Conservation (phyloP, 2,888 invertebrate genomes). For the Tigriopus californicus region DNA sequence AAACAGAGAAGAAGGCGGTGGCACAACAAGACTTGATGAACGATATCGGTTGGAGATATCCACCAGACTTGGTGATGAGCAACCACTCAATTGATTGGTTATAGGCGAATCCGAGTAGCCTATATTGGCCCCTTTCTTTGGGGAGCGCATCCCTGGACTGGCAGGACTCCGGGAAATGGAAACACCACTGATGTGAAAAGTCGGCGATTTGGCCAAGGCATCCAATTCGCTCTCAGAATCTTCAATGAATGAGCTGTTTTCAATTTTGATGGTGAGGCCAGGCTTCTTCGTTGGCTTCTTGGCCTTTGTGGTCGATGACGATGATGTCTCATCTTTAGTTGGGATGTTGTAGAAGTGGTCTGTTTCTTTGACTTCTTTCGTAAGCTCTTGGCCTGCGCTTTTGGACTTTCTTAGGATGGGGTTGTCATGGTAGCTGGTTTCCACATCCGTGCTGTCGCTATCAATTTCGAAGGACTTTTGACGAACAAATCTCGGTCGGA, state of each 20-base stretch:
- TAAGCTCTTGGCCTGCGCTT: no score
- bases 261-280: background rate
- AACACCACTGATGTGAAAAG: background rate
- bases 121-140: no score
- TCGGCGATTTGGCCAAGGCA: background rate
- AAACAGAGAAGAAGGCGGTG: constrained; percentile 21
- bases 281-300: background rate
- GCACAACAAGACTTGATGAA: constrained; percentile 34
- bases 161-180: no score
- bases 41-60: constrained; percentile 20
- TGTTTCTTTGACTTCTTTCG: background rate
- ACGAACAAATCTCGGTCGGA: constrained; percentile 8
- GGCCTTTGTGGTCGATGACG: no score
- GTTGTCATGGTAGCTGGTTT: constrained; percentile 26
- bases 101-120: no score
- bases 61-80: no score
- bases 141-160: no score
- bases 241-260: background rate
- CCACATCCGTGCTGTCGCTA: constrained; percentile 25
- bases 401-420: background rate
- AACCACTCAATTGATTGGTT: no score
- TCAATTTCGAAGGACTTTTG: constrained; percentile 22
- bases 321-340: background rate
- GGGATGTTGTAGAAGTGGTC: no score
- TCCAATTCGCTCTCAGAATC: background rate